A percentile compares a stretch with the other conserved stretches of the same genome.
Conservation (phyloP, 2,113 vertebrate species). For the Suricata suricatta region DNA sequence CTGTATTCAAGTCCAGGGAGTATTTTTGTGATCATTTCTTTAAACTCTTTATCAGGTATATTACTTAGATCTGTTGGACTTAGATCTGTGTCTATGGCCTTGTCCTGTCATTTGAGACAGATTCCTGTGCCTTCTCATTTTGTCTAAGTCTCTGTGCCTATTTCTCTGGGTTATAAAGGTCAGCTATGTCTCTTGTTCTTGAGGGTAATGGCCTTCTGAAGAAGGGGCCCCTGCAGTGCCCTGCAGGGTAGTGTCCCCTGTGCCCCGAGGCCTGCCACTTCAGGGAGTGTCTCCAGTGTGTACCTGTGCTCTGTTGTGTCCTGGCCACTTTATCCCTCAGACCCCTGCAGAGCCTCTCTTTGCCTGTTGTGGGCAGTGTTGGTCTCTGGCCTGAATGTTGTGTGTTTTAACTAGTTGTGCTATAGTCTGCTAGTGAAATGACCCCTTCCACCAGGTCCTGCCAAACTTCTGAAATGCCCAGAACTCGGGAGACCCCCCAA, state of each 20-base stretch:
- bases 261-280: not conserved
- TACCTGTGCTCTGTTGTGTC: not conserved
- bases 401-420: not conserved
- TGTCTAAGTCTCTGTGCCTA: not conserved
- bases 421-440: not conserved
- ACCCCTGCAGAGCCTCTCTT: not conserved
- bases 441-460: not conserved
- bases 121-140: not conserved
- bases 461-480: no score
- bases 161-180: not conserved
- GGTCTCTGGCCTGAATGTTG: not conserved
- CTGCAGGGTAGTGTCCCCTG: not conserved
- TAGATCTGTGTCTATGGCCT: not conserved
- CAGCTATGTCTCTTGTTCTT: not conserved
- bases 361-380: not conserved
- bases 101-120: not conserved
- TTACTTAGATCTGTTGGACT: not conserved
- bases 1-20: not conserved
- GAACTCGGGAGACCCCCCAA: no score
- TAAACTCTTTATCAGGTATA: not conserved
- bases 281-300: not conserved
- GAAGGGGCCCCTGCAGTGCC: not conserved
- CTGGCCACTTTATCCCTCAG: not conserved
- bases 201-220: not conserved
- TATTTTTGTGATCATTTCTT: not conserved